Base-by-base conservation (phyloP, 2,888 invertebrate species). In the Teinopalpus imperialis region DNA sequence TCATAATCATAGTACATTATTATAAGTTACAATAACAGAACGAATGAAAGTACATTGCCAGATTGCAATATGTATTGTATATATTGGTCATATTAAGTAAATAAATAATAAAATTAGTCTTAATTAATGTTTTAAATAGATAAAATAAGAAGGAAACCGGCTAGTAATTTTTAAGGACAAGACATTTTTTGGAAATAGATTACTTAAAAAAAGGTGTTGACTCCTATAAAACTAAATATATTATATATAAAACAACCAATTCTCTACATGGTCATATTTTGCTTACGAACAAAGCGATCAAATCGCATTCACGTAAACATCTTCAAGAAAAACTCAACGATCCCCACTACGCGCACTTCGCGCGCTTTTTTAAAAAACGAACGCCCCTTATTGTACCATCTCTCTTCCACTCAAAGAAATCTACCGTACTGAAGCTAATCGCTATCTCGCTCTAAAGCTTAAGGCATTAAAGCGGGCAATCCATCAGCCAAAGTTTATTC, bases 271-370 rank as follows among this genome's bases (percentile, higher is more conserved):
- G 30, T 39, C 43, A 77, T 65, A 66, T 66, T 67, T 57, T 63
- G 63, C 70, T 67, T 68, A 69, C 64, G 66, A 73, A 63, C 69
- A 58, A 68, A 74, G 70, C 81, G 86, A 83, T 86, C 81, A 82
- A 85, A 85, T 86, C 79, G 78, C 77, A 77, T 81, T 72, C 81
- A 82, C 81, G 81, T 86, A 86, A 88, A 88, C 85, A 85, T 86
- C 88, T 87, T 87, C 72, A 86, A 86, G 87, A 86, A 87, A 86
- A 88, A 85, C 82, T 81, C 79, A 79, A 77, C 78, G 81, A 86
- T 86, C 86, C 86, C 87, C 87, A 81, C 87, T 79, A 82, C 86
- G 71, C 72, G 79, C 82, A 83, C 86, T 86, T 78, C 75, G 61
- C 54, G 58, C 74, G 77, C 80, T 81, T 88, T 83, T 83, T 83